Conservation (phyloP, 2,113 vertebrate genomes). For the Zapornia atra region DNA sequence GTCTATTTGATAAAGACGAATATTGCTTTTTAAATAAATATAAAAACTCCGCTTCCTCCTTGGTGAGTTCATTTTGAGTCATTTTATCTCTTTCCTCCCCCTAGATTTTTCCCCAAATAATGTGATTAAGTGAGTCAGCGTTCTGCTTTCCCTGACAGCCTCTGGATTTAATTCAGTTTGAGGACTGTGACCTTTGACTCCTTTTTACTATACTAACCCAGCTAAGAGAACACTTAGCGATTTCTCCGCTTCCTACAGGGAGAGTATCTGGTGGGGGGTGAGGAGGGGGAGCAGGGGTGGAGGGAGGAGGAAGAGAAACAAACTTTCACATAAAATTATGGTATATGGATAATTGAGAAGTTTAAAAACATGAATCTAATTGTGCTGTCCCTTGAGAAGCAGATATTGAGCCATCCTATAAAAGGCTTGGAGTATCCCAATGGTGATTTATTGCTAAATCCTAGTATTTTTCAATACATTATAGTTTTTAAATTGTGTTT, state of each 20-base stretch:
- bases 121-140: slow-evolving; percentile 84
- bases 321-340: slow-evolving; percentile 94
- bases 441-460: slow-evolving; percentile 99
- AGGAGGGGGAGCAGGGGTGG: slow-evolving; percentile 25
- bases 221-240: slow-evolving; percentile 86
- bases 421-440: slow-evolving; percentile 94
- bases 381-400: slow-evolving; percentile 90
- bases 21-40: slow-evolving; percentile 85
- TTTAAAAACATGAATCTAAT: slow-evolving; percentile 99
- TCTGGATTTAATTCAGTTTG: slow-evolving; percentile 84
- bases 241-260: slow-evolving; percentile 82
- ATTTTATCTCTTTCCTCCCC: slow-evolving; percentile 83
- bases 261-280: slow-evolving; percentile 70
- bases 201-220: slow-evolving; percentile 80
- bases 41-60: slow-evolving; percentile 81
- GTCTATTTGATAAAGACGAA: slow-evolving; percentile 80
- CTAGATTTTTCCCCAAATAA: slow-evolving; percentile 85
- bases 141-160: slow-evolving; percentile 80
- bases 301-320: slow-evolving; percentile 77
- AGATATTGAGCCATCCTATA: slow-evolving; percentile 97
- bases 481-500: slow-evolving; percentile 99
- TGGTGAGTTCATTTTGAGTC: slow-evolving; percentile 84
- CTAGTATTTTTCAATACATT: slow-evolving; percentile 99
- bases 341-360: slow-evolving; percentile 97
- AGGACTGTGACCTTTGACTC: slow-evolving; percentile 87